phyloP scores from a whole-genome alignment of 2,113 vertebrate species.

The Sinosuthora webbiana region DNA sequence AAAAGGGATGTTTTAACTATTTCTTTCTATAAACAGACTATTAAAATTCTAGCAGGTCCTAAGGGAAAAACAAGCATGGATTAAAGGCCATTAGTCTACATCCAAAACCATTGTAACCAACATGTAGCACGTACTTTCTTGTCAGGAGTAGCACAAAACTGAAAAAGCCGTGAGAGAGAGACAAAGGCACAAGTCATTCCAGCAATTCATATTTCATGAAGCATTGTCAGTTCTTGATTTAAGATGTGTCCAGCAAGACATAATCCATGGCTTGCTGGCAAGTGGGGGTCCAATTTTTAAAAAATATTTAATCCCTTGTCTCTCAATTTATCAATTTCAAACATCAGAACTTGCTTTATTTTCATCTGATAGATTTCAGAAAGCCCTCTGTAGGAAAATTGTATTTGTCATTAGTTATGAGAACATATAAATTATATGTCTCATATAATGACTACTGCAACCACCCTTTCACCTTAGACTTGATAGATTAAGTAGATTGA shows the following conservation, averaged over 20 bases:
- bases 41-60: not conserved
- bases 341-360: not conserved
- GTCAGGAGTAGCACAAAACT: not conserved
- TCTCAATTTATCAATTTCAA: not conserved
- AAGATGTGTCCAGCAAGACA: not conserved
- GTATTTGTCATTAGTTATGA: not conserved
- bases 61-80: not conserved
- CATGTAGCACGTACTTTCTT: not conserved
- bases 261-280: not conserved
- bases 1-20: not conserved
- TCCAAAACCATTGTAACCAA: not conserved
- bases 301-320: not conserved
- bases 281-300: not conserved
- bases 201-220: not conserved
- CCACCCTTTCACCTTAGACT: not conserved
- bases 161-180: not conserved
- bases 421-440: slow-evolving; percentile 4
- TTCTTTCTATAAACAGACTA: not conserved
- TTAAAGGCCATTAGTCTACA: not conserved
- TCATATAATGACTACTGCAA: not conserved
- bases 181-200: not conserved
- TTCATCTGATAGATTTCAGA: not conserved
- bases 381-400: not conserved
- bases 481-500: not conserved
- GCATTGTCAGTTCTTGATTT: not conserved